Percentiles rank a stretch among this genome's conserved stretches.
These are phyloP conservation scores for Pluvianellus socialis DNA, from an alignment of 2,113 vertebrate species.

Conservation along the genomic window DNA sequence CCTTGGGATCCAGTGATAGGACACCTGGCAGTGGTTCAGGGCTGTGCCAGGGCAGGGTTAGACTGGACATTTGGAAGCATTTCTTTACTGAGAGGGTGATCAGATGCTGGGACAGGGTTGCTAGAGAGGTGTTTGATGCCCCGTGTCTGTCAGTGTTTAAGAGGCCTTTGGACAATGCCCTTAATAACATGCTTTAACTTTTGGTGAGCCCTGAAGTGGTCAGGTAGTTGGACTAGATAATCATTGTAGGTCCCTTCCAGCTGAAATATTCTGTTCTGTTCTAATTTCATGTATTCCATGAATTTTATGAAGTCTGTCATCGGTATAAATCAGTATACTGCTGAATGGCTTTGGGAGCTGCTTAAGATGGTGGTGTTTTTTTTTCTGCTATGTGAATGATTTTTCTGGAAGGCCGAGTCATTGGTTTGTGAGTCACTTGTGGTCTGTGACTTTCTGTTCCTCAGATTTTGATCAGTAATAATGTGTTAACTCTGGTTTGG, in stretches of 20 bases:
- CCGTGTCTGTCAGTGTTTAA: not conserved
- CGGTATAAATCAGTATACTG: not conserved
- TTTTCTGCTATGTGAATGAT: not conserved
- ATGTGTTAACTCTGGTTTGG: not conserved
- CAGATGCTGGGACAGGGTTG: not conserved
- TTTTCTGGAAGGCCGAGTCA: not conserved
- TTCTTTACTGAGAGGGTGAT: not conserved
- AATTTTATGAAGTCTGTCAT: not conserved
- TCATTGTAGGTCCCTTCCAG: not conserved
- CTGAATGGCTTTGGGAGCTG: not conserved
- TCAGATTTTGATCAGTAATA: not conserved
- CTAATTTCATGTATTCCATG: not conserved
- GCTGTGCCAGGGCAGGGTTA: not conserved
- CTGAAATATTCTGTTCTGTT: not conserved
- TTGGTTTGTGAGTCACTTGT: not conserved
- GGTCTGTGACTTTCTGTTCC: not conserved
- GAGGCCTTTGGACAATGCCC: not conserved
- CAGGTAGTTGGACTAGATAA: not conserved
- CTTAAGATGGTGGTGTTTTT: not conserved
- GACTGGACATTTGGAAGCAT: not conserved
- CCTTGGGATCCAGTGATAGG: not conserved
- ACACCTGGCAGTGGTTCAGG: not conserved
- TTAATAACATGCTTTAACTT: not conserved
- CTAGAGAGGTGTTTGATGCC: not conserved
- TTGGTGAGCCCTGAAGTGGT: not conserved